Evolutionary conservation across 2,888 invertebrate species (phyloP), one percentile per base, ranked within the genome.

Genomic region (Cephalotes varians): DNA sequence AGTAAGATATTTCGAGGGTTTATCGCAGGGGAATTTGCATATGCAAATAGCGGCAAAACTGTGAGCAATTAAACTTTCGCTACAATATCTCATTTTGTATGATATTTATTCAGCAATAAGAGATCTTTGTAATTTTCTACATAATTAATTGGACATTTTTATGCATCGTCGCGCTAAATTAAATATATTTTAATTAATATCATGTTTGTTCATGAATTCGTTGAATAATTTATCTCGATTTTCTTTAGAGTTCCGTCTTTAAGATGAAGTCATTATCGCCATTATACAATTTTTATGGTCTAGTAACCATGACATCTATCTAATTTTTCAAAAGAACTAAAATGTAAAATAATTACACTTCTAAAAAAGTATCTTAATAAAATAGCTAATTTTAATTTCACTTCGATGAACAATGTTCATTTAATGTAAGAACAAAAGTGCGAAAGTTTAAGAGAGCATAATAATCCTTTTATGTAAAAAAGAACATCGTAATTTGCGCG

Each of bases 281-380:
- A 51, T 76, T 76, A 65, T 51, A 54, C 28, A 65, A 28, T 28
- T 67, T 76, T 40, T 40, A 37, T n/a, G 28, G 21, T 37, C 60
- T 34, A 28, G 0, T 58, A 25, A 76, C 2, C 4, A 5, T 49
- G 7, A 64, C 21, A 12, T 12, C 18, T 15, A 12, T 2, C 1
- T 65, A n/a, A 67, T 76, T 40, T 51, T 40, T 67, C 51, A n/a
- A 25, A 15, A 21, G 6, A 28, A 25, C 7, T 51, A 37, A n/a
- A 28, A 28, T 28, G n/a, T 25, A 34, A 49, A 49, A n/a, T 21
- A 51, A 51, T 28, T 37, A 0, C 18, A 15, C 2, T 64, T 73
- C 21, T 5, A 21, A 37, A 73, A n/a, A 34, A 7, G 9, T 34
- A 25, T 34, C 4, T 49, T 34, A 34, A 62, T 47, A 44, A 73